A percentile compares a stretch with the other conserved stretches of the same genome.
Evolutionary conservation across 2,113 vertebrate genomes (phyloP).

Genomic region (chimpanzee (Pan troglodytes)): NHGRI_mPanTro3-v2.1_pri NC_072402.2:97567001-97567500

Average conservation of each 20-base stretch:
- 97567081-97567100: neutral
- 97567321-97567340: neutral
- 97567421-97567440: neutral
- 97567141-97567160: neutral
- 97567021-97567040: neutral
- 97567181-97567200: neutral
- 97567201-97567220: neutral
- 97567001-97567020: neutral
- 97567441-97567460: too few relatives aligned
- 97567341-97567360: neutral
- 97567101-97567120: neutral
- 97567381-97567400: neutral
- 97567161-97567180: neutral
- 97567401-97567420: neutral
- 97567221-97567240: neutral
- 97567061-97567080: neutral
- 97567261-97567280: neutral
- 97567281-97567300: neutral
- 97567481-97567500: too few relatives aligned
- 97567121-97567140: neutral
- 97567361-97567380: neutral
- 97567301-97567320: neutral
- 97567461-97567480: too few relatives aligned
- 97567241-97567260: neutral
- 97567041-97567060: neutral